Evolutionary conservation across 1,140 invertebrate species (phyloP).

Genomic region (Mizuhopecten yessoensis): DNA sequence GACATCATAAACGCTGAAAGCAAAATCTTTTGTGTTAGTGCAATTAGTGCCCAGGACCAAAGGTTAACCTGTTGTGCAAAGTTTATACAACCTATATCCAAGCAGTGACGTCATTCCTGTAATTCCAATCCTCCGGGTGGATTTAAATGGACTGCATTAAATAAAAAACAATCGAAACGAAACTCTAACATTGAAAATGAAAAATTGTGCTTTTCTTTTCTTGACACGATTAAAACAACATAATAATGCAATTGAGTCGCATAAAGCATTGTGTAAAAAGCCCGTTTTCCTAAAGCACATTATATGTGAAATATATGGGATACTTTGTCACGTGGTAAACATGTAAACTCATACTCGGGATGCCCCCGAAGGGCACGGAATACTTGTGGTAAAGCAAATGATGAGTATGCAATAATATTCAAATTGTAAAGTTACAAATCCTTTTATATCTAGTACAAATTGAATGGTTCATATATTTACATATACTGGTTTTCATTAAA

Average conservation of each 20-base stretch:
- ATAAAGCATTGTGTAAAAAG: not conserved
- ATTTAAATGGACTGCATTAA: conserved; percentile 29
- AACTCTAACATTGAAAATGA: not conserved
- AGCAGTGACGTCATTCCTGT: conserved; percentile 24
- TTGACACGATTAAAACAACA: no score
- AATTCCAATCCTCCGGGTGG: conserved; percentile 20
- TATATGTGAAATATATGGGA: not conserved
- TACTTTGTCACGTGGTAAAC: not conserved
- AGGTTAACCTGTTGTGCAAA: not conserved
- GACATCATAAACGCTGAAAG: not conserved
- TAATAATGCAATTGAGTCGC: no score
- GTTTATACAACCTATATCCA: conserved; percentile 18
- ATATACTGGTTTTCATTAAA: no score
- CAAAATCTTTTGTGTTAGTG: not conserved
- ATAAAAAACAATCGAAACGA: conserved; percentile 26
- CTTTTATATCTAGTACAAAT: no score
- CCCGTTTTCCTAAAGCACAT: not conserved
- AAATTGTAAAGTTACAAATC: not conserved
- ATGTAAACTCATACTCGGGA: not conserved
- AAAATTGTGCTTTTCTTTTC: no score
- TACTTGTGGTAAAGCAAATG: not conserved
- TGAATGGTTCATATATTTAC: no score
- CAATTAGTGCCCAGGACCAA: not conserved
- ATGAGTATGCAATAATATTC: not conserved
- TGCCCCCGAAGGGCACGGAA: not conserved